phyloP scores from a whole-genome alignment of 2,888 invertebrate genomes.

The Imbricaverruca yamaguchii region DNA sequence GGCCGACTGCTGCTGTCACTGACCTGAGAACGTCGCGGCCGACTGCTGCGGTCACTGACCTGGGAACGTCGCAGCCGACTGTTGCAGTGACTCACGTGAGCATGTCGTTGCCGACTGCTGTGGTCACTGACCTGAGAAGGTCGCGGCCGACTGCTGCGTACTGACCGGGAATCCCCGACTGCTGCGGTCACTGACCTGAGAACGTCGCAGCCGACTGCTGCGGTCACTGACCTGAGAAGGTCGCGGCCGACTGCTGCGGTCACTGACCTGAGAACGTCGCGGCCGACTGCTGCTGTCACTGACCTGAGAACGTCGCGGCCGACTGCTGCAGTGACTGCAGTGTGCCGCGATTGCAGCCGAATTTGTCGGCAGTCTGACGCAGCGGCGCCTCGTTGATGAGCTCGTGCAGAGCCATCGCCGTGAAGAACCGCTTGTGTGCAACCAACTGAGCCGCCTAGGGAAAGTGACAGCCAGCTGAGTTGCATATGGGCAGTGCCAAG shows the following conservation, averaged over 20 bases:
- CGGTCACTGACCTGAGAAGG: no score
- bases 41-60: background rate
- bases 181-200: no score
- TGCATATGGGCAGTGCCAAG: no score
- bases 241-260: no score
- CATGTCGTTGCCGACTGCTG: no score
- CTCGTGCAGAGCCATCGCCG: conserved; percentile 84
- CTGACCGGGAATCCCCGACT: no score
- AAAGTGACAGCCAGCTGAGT: no score
- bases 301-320: conserved; percentile 88
- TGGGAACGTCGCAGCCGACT: no score
- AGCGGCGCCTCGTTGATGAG: conserved; percentile 84
- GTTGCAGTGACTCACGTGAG: no score
- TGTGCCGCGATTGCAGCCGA: conserved; percentile 76
- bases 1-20: background rate
- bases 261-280: background rate
- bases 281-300: conserved; percentile 17
- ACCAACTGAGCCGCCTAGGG: conserved; percentile 34
- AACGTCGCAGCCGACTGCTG: no score
- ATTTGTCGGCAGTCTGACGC: conserved; percentile 70
- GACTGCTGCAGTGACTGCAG: conserved; percentile 90
- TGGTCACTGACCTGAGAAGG: no score
- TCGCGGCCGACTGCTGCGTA: no score
- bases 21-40: background rate
- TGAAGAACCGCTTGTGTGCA: conserved; percentile 62